Evolutionary conservation across 1,140 invertebrate genomes (phyloP), one percentile per base, ranked within the genome.

Genomic region (Euborellia annulipes): DNA sequence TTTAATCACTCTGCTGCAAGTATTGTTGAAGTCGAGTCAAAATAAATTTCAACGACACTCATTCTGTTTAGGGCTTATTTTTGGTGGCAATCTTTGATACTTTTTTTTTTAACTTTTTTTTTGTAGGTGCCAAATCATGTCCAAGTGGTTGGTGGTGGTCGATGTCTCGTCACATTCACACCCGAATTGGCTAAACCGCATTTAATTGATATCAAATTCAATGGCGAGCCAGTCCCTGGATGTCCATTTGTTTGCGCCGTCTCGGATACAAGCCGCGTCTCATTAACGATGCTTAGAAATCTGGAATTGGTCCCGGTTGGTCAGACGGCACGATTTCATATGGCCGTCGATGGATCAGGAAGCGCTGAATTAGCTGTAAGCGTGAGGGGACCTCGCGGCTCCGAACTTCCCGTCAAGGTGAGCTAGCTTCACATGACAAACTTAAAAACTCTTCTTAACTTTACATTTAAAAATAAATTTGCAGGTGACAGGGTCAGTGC

Each of bases 201-300:
- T 67, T 74, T 85, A 51, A 93, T 99, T 54, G 92, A 97, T 66
- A 96, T 98, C 48, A 96, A 92, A 67, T 98, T 98, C 66, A 98
- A 98, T 64, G 88, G 87, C 38, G 86, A 93, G 67, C 87, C 88
- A 45, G 89, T 98, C 14, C 21, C 38, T 54, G 86, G 85, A 40
- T 92, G 88, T 61, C 87, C 90, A n/a, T 88, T 92, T 58, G 69
- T 83, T 27, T 85, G 84, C 56, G 73, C 79, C 45, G 81, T 88
- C 27, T 77, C 82, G 1, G 82, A 86, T 56, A 83, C 80, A 36
- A 83, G 79, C 49, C 69, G 83, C 54, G 82, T 86, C 16, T 79
- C 78, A 8, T 69, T 88, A 8, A 85, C 81, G 55, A 27, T 27
- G 23, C 65, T 88, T 30, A 71, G 73, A 49, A 81, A 85, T 58